phyloP scores from a whole-genome alignment of 2,888 invertebrate species.

The Tromatobia lineatoria region DNA sequence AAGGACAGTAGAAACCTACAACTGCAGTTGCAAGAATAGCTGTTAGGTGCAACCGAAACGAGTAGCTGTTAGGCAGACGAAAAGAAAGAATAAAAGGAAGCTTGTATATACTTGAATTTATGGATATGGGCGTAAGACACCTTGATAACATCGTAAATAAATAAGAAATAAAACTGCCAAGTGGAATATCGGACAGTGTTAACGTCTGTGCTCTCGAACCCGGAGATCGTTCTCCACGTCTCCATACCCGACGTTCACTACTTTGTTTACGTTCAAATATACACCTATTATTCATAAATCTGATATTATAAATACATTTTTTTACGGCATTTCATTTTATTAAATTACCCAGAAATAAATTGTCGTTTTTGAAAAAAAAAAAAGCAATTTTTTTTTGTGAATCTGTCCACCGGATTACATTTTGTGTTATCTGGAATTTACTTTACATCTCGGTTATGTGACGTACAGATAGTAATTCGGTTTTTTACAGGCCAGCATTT shows the following conservation, averaged over 20 bases:
- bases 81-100: background rate
- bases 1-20: background rate
- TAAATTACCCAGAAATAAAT: too few species aligned
- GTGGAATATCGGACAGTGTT: background rate
- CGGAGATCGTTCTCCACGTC: background rate
- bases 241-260: background rate
- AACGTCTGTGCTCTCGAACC: background rate
- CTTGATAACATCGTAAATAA: conserved; percentile 55
- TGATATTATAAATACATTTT: too few species aligned
- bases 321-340: too few species aligned
- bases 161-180: conserved; percentile 17
- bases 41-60: background rate
- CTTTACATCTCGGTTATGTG: too few species aligned
- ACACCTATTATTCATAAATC: too few species aligned
- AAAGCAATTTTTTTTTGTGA: too few species aligned
- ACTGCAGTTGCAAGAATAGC: conserved; percentile 10
- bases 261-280: too few species aligned
- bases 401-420: too few species aligned
- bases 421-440: too few species aligned
- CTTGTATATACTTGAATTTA: conserved; percentile 1
- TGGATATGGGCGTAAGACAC: conserved; percentile 25
- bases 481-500: too few species aligned
- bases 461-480: too few species aligned
- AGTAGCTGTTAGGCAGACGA: conserved; percentile 2
- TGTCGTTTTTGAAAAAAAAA: too few species aligned